Conservation (phyloP, 2,888 invertebrate species). For the Caenorhabditis japonica region DNA sequence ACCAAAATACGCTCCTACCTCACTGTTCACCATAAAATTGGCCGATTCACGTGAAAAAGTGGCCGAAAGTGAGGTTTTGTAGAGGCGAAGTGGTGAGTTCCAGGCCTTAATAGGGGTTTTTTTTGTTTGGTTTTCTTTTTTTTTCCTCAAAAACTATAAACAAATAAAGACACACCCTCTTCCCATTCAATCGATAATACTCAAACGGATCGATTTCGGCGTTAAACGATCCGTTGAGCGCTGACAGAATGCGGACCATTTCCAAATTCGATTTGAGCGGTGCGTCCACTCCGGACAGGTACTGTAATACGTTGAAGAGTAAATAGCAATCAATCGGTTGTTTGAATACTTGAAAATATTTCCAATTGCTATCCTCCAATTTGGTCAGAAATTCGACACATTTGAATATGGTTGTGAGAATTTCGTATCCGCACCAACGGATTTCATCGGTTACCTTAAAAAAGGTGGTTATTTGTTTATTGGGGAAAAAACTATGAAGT, state of each 20-base stretch:
- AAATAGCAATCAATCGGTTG: too few relatives aligned
- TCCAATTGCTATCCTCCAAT: conserved; percentile 37
- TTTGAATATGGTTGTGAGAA: conserved; percentile 49
- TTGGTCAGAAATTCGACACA: conserved; percentile 47
- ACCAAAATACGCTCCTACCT: too few relatives aligned
- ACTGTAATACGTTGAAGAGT: conserved; percentile 27
- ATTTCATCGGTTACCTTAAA: conserved; percentile 49
- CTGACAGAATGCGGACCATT: conserved; percentile 57
- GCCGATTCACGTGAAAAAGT: conserved; percentile 53
- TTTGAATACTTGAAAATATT: too few relatives aligned
- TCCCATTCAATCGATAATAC: conserved; percentile 38
- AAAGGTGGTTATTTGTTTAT: background rate
- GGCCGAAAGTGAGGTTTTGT: conserved; percentile 58
- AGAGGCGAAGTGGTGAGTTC: conserved; percentile 51
- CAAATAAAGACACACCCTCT: conserved; percentile 17
- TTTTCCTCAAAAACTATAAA: too few relatives aligned
- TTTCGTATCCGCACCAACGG: conserved; percentile 56
- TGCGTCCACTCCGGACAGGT: conserved; percentile 59
- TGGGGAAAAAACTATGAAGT: too few relatives aligned
- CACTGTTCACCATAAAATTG: conserved; percentile 30
- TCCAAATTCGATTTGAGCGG: conserved; percentile 60
- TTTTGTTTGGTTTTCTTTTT: too few relatives aligned
- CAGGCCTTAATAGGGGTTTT: conserved; percentile 30
- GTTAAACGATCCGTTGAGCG: conserved; percentile 54
- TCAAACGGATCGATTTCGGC: conserved; percentile 47